These are phyloP conservation scores for Mormyrops attenuatus DNA, from an alignment of 2,797 vertebrate species.

Conservation along the genomic window DNA sequence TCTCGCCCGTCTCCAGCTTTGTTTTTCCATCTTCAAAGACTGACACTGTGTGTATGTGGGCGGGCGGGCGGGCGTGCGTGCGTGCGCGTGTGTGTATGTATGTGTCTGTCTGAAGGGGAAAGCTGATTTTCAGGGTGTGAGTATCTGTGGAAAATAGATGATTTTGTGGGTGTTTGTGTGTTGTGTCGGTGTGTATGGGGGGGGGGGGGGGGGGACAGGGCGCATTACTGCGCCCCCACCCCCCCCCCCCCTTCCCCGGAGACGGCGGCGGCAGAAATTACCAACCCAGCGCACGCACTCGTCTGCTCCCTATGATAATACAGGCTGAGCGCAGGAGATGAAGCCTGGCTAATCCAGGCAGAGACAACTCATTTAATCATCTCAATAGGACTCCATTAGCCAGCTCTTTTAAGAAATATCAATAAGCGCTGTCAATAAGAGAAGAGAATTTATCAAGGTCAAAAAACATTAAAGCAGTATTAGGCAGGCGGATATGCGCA, in stretches of 20 bases:
- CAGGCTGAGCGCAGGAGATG: slow-evolving; percentile 46
- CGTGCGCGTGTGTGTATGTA: background rate
- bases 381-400: slow-evolving; percentile 64
- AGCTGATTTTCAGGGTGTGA: background rate
- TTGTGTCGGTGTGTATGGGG: slow-evolving; percentile 49
- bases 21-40: slow-evolving; percentile 25
- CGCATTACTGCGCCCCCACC: slow-evolving; percentile 54
- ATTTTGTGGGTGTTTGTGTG: slow-evolving; percentile 31
- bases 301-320: slow-evolving; percentile 67
- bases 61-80: slow-evolving; percentile 13
- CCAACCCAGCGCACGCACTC: slow-evolving; percentile 58
- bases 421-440: slow-evolving; percentile 65
- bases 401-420: slow-evolving; percentile 64
- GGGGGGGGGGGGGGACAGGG: slow-evolving; percentile 62
- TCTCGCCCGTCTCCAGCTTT: background rate
- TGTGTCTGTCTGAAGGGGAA: slow-evolving; percentile 23
- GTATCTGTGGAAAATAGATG: background rate
- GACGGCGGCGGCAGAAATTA: slow-evolving; percentile 58
- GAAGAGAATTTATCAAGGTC: slow-evolving; percentile 66
- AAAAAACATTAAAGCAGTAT: slow-evolving; percentile 49
- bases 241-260: slow-evolving; percentile 48
- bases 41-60: background rate
- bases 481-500: slow-evolving; percentile 25
- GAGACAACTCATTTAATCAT: slow-evolving; percentile 64
- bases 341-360: slow-evolving; percentile 61